Evolutionary conservation across 2,113 vertebrate species (phyloP), one percentile per base, ranked within the genome.

Genomic region (Sarotherodon lohbergeri): DNA sequence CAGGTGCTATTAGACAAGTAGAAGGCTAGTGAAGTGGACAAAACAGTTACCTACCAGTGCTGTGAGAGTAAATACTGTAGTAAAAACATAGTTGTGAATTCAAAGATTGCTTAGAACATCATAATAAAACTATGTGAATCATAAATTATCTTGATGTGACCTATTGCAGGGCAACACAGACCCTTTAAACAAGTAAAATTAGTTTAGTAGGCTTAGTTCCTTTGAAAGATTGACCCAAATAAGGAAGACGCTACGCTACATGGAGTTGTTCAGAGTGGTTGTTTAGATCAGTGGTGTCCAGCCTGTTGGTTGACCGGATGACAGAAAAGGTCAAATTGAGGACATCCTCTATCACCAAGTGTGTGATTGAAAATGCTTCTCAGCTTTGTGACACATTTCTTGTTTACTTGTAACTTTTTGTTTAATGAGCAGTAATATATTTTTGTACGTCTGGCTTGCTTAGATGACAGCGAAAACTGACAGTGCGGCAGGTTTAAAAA

Each of bases 1-100:
- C 91, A 95, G 96, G 96, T 96, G 96, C 96, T 97, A 96, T 91
- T 92, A 93, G 90, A 95, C 83, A 68, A 84, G 78, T 48, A 68
- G 91, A 89, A 81, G 84, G 84, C 90, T 91, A 81, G 39, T 82
- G 88, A 91, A 91, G 48, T 87, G 88, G 73, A 90, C 34, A 76
- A 82, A 89, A 43, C 39, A 59, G 81, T 91, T 81, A 83, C 9
- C 83, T 63, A 9, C 52, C 52, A 52, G 57, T 66, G 71, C 46
- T 50, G 46, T 66, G 24, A 50, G 46, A 61, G 86, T 36, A 36
- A 76, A 76, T 52, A n/a, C 71, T 84, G 29, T 52, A 10, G 29
- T 76, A 86, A 73, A 73, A 79, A 54, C 16, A 61, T 39, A 56
- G 55, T 76, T 10, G 29, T 8, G 56, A 84, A 71, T 14, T 39